Base-by-base conservation (phyloP, 2,888 invertebrate species). In the Caenorhabditis sp. region DNA sequence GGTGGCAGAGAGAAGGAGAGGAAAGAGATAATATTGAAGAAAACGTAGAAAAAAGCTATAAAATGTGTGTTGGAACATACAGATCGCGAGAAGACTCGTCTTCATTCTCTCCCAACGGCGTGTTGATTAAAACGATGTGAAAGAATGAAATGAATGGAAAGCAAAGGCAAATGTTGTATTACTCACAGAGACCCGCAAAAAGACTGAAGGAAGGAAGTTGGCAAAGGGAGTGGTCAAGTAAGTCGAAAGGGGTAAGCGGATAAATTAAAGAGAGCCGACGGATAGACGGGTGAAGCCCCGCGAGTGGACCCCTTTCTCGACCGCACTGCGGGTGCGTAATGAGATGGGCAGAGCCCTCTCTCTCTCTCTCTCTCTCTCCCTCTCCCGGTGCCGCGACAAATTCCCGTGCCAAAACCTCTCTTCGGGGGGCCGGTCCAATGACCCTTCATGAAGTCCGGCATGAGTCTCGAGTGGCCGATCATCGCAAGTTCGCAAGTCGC, bases 231-330 rank as follows among this genome's bases (percentile, higher is more conserved):
- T 43, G 56, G 72, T 63, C 39, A 50, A 52, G 48, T 66, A 66
- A 56, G 48, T 71, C 32, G 55, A 71, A 71, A 71, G 37, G 56
- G 45, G 59, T 63, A 63, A 72, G 72, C 48, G 63, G 63, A 63
- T 63, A 63, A 63, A 63, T 72, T 63, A 72, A 72, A 72, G 72
- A 58, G 56, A 59, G 52, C 66, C 56, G 66, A 56, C 39, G 50
- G 56, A 58, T 24, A 35, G 48, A n/a, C n/a, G n/a, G 48, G 52
- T 52, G 41, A 63, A 52, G 62, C 52, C n/a, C n/a, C n/a, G n/a
- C 46, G 46, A 65, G 63, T 53, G 53, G 63, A 45, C 52, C 52
- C 46, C 61, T 26, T 41, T 41, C 41, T 27, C 63, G 63, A 53
- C 65, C 37, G 56, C 46, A 45, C 24, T 35, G 35, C 26, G 26